Evolutionary conservation across 2,888 invertebrate species (phyloP).

Genomic region (Camponotus fellah): DNA sequence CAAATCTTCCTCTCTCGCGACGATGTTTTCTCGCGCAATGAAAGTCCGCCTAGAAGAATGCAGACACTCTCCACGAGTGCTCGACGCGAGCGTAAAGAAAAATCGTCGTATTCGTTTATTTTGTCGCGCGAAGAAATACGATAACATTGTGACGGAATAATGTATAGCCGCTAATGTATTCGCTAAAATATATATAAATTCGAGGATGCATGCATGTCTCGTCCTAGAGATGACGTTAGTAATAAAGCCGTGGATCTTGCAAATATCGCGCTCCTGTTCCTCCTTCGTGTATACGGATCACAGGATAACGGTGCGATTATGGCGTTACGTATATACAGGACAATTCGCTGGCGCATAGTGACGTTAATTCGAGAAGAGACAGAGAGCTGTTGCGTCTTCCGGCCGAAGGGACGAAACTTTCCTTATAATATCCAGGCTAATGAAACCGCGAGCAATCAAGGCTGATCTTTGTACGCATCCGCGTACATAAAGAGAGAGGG

Average conservation of each 20-base stretch:
- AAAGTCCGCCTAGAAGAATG: conserved; percentile 36
- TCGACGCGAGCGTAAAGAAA: conserved; percentile 29
- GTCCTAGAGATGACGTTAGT: conserved; percentile 5
- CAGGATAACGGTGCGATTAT: conserved; percentile 42
- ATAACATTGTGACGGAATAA: neutral
- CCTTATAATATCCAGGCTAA: conserved; percentile 51
- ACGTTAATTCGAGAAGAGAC: conserved; percentile 54
- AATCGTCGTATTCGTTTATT: neutral
- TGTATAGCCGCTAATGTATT: neutral
- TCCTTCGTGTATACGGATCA: conserved; percentile 31
- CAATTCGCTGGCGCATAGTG: conserved; percentile 35
- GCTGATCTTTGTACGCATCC: conserved; percentile 29
- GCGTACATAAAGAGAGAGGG: neutral
- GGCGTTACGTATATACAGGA: conserved; percentile 35
- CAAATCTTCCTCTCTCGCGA: conserved; percentile 7
- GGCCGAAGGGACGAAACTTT: conserved; percentile 42
- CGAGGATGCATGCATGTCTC: neutral
- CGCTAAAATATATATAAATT: conserved; percentile 19
- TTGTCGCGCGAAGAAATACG: neutral
- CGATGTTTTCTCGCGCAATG: conserved; percentile 41
- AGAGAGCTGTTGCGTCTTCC: conserved; percentile 31
- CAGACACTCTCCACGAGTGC: conserved; percentile 28
- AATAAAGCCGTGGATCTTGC: conserved; percentile 19
- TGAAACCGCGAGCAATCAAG: conserved; percentile 40
- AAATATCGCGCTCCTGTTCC: neutral